Evolutionary conservation across 2,113 vertebrate genomes (phyloP).

Genomic region (Aegithalos caudatus): DNA sequence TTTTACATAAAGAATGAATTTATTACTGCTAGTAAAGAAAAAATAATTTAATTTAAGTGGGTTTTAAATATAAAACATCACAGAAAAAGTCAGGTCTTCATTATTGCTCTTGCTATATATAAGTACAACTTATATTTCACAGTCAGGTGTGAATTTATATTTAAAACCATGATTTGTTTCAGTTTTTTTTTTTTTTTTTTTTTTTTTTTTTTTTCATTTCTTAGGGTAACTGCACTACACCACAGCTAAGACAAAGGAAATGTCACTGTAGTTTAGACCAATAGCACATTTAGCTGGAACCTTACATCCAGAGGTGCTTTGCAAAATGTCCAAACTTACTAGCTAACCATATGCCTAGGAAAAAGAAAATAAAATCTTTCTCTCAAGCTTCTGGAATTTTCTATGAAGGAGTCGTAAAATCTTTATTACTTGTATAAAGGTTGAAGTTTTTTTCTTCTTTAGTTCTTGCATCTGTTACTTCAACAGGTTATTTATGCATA

Average conservation of each 20-base stretch:
- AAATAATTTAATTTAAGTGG: background rate
- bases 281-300: background rate
- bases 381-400: background rate
- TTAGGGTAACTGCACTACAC: background rate
- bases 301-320: background rate
- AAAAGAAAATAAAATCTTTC: background rate
- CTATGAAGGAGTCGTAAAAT: background rate
- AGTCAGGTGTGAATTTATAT: background rate
- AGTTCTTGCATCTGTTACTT: background rate
- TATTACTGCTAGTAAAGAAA: background rate
- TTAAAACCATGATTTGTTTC: background rate
- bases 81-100: background rate
- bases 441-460: background rate
- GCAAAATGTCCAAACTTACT: background rate
- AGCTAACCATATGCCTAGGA: background rate
- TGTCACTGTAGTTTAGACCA: background rate
- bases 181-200: background rate
- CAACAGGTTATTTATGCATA: background rate
- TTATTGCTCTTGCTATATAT: background rate
- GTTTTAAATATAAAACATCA: background rate
- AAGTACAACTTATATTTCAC: background rate
- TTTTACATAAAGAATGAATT: background rate
- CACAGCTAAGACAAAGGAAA: background rate
- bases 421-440: background rate
- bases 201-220: background rate